A percentile compares a stretch with the other conserved stretches of the same genome.
phyloP scores from a whole-genome alignment of 2,797 vertebrate species.

The Clarias platycephalus region DNA sequence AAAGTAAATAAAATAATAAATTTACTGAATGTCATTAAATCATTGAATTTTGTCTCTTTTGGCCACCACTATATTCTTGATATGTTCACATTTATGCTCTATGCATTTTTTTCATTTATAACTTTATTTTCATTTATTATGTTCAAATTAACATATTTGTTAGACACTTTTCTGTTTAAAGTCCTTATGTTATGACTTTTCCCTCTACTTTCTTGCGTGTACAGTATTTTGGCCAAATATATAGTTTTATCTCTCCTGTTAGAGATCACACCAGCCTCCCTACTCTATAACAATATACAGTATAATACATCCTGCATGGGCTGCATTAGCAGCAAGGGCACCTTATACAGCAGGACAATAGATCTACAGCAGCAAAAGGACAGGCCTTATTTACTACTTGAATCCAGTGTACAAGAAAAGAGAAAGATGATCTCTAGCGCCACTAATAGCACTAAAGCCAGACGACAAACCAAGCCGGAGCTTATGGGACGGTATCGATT shows the following conservation, averaged over 20 bases:
- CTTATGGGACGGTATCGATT: slow-evolving; percentile 25
- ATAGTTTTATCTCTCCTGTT: neutral
- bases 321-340: neutral
- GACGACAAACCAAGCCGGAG: slow-evolving; percentile 7
- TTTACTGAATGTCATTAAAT: no score
- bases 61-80: neutral
- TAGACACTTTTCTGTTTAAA: neutral
- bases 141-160: neutral
- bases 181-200: neutral
- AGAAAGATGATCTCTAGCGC: slow-evolving; percentile 27
- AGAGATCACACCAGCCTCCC: slow-evolving; percentile 10
- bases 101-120: neutral
- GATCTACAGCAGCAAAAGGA: slow-evolving; percentile 17
- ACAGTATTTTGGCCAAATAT: neutral
- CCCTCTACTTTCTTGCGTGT: neutral
- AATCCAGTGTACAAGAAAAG: slow-evolving; percentile 6
- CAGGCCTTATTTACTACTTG: slow-evolving; percentile 8
- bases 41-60: no score
- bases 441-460: slow-evolving; percentile 2
- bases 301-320: slow-evolving; percentile 4
- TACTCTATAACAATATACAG: slow-evolving; percentile 10
- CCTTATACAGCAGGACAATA: slow-evolving; percentile 27
- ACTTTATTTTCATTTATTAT: neutral
- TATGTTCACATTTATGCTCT: neutral
- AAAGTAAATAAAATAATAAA: no score